Evolutionary conservation across 2,888 invertebrate genomes (phyloP).

Genomic region (Stegophylla sp.): DNA sequence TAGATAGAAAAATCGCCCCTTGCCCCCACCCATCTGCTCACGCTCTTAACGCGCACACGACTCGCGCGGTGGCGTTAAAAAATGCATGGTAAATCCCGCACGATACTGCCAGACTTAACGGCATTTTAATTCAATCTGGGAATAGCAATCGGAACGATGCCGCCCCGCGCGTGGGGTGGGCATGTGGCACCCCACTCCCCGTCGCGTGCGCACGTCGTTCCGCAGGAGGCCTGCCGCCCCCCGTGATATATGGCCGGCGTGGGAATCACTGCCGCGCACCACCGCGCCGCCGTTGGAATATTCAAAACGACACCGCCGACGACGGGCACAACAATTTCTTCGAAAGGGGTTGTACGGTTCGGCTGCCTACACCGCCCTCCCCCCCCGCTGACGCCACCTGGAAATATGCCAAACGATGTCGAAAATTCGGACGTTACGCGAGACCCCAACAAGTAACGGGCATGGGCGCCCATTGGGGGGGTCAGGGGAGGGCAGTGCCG

Average conservation of each 20-base stretch:
- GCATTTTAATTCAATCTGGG: constrained; percentile 63
- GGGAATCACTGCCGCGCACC: too few species aligned
- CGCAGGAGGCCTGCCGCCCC: not conserved
- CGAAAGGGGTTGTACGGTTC: not conserved
- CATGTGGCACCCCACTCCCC: not conserved
- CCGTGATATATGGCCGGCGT: constrained; percentile 54
- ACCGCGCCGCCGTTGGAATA: constrained; percentile 17
- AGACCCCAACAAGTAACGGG: too few species aligned
- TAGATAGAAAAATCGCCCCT: not conserved
- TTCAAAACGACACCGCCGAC: constrained; percentile 27
- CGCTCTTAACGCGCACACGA: not conserved
- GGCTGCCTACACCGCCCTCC: not conserved
- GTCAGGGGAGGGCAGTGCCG: too few species aligned
- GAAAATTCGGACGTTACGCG: too few species aligned
- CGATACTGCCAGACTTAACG: constrained; percentile 61
- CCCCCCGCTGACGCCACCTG: not conserved
- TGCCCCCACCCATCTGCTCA: not conserved
- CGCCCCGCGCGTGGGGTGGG: not conserved
- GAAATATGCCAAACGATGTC: not conserved
- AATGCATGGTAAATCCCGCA: constrained; percentile 40
- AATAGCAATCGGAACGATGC: constrained; percentile 52
- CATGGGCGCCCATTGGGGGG: too few species aligned
- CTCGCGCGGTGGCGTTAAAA: constrained; percentile 33
- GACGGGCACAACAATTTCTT: too few species aligned
- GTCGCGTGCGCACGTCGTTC: constrained; percentile 23